Evolutionary conservation across 2,888 invertebrate genomes (phyloP), one percentile per base, ranked within the genome.

Genomic region (Anodontia alba): DNA sequence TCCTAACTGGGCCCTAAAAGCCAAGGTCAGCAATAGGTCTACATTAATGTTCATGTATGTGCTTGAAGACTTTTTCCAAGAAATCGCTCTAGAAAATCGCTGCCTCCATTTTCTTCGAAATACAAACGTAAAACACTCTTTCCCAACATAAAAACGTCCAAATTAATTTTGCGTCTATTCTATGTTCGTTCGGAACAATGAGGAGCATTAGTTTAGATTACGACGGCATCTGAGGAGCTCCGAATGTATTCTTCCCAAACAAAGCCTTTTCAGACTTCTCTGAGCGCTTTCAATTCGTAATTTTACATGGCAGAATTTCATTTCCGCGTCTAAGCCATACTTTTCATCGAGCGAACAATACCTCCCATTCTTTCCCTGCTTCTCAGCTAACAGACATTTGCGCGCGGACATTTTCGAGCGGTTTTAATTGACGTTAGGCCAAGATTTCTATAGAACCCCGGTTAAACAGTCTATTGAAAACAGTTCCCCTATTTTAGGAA

Each of bases 341-440:
- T 62, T 62, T 62, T 62, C 62, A 62, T 62, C 62, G 23, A 33
- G 33, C 12, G 62, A 62, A 62, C 62, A 62, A 62, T 62, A 29
- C 12, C 20, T 62, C 29, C 62, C 33, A 62, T 62, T 62, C 62
- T 62, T 62, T 62, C 10, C 62, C 62, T 33, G 29, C 31, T 62
- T 62, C 62, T 31, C 33, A 1, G 62, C 62, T 62, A 62, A 62
- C 62, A 62, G 62, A 62, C 62, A 62, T 31, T 62, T 33, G 62
- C 62, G 62, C 62, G 62, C 33, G 62, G 62, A 62, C 62, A 62
- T 62, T 62, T 62, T 62, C 62, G 62, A 62, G 62, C 62, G 23
- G 62, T 62, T 62, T 62, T 62, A 62, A 62, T 62, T 62, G 62
- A 62, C 62, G 62, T 62, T 62, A 62, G 62, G 62, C 33, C 62